These are phyloP conservation scores for Brachionus sp. DNA, from an alignment of 1,140 invertebrate genomes.

Conservation along the genomic window DNA sequence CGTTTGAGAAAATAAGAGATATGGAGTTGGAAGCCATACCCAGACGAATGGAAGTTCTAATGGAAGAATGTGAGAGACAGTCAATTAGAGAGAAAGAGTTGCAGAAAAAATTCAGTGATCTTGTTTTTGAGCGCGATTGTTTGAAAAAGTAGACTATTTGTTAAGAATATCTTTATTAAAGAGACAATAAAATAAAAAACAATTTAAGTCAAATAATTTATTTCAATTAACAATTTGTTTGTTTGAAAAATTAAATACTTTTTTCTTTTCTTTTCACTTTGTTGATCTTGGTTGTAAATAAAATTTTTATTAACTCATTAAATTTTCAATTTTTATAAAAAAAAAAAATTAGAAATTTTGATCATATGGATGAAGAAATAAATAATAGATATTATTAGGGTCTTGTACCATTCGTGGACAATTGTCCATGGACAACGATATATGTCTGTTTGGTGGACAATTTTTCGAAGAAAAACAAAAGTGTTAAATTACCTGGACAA, in stretches of 20 bases:
- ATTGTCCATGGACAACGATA: too few relatives aligned
- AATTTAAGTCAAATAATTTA: background rate
- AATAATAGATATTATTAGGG: too few relatives aligned
- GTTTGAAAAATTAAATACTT: background rate
- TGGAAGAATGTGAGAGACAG: slow-evolving; percentile 86
- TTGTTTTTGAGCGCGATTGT: slow-evolving; percentile 2
- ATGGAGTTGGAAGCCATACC: slow-evolving; percentile 87
- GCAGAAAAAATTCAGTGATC: slow-evolving; percentile 64
- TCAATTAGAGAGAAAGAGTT: slow-evolving; percentile 80
- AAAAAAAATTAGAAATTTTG: too few relatives aligned
- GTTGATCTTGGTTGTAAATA: background rate
- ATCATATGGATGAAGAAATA: too few relatives aligned
- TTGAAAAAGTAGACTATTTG: slow-evolving; percentile 9
- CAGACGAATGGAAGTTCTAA: slow-evolving; percentile 77
- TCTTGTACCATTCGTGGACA: too few relatives aligned
- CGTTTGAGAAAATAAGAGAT: slow-evolving; percentile 82
- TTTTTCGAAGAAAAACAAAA: too few relatives aligned
- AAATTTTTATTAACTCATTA: background rate
- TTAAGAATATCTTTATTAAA: background rate
- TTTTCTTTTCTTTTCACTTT: background rate
- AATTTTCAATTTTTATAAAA: too few relatives aligned
- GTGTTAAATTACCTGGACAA: too few relatives aligned
- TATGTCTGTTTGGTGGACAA: too few relatives aligned
- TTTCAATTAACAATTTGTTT: background rate
- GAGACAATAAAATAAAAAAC: too few relatives aligned